A percentile compares a stretch with the other conserved stretches of the same genome.
phyloP scores from a whole-genome alignment of 2,888 invertebrate species.

The Thyatira batis region DNA sequence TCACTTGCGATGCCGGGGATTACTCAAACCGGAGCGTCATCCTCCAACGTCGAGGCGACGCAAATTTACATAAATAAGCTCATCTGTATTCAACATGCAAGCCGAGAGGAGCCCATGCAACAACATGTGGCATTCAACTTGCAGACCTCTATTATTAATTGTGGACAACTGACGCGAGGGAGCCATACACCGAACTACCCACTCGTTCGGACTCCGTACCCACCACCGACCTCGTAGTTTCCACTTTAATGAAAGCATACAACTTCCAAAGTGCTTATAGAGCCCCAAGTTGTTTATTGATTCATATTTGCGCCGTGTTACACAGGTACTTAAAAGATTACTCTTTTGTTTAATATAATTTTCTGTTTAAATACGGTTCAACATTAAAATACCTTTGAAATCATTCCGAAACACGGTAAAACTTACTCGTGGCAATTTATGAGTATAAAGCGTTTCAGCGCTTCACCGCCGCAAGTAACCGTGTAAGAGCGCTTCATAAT shows the following conservation, averaged over 20 bases:
- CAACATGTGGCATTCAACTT: slow-evolving; percentile 78
- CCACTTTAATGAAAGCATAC: slow-evolving; percentile 56
- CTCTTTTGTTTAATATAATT: slow-evolving; percentile 14
- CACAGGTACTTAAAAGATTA: slow-evolving; percentile 26
- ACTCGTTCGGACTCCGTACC: slow-evolving; percentile 28
- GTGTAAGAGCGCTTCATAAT: slow-evolving; percentile 57
- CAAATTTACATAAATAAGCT: slow-evolving; percentile 78
- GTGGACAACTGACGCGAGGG: slow-evolving; percentile 70
- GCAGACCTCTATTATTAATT: slow-evolving; percentile 78
- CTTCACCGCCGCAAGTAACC: slow-evolving; percentile 36
- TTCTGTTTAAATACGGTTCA: slow-evolving; percentile 14
- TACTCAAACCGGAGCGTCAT: slow-evolving; percentile 66
- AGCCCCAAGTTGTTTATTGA: slow-evolving; percentile 49
- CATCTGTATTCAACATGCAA: slow-evolving; percentile 78
- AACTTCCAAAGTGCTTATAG: slow-evolving; percentile 40
- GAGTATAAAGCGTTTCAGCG: slow-evolving; percentile 27
- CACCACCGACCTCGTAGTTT: slow-evolving; percentile 48
- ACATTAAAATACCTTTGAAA: slow-evolving; percentile 27
- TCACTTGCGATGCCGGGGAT: slow-evolving; percentile 71
- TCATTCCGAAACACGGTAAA: slow-evolving; percentile 29
- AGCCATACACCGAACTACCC: slow-evolving; percentile 41
- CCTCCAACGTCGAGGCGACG: slow-evolving; percentile 56
- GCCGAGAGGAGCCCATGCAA: slow-evolving; percentile 69
- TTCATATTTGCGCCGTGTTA: slow-evolving; percentile 36
- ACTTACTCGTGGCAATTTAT: slow-evolving; percentile 33